These are phyloP conservation scores for Anableps anableps DNA, from an alignment of 2,797 vertebrate genomes.

Conservation along the genomic window DNA sequence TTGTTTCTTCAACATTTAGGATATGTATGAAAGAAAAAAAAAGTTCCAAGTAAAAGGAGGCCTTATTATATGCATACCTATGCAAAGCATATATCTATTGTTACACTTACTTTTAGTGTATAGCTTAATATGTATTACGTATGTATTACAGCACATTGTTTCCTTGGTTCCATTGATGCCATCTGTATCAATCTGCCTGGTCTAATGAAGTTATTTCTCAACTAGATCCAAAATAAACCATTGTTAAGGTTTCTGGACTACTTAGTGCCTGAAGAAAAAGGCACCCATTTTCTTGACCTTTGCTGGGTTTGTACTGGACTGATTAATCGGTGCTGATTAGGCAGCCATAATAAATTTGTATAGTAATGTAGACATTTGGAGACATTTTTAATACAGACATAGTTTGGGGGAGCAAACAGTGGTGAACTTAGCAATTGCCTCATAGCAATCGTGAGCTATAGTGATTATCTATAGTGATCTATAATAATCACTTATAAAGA, in stretches of 20 bases:
- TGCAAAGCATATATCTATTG: background rate
- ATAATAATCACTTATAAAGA: background rate
- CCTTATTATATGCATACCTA: background rate
- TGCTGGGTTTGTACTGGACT: background rate
- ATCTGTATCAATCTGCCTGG: background rate
- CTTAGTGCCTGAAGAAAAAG: background rate
- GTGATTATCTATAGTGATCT: too few species aligned
- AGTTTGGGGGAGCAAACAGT: background rate
- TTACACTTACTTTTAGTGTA: conserved; percentile 1
- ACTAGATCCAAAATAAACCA: background rate
- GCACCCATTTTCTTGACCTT: background rate
- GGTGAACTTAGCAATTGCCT: background rate
- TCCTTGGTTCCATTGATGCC: background rate
- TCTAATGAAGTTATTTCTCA: background rate
- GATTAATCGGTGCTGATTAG: background rate
- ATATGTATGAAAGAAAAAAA: conserved; percentile 11
- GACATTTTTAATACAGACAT: background rate
- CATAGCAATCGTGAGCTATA: too few species aligned
- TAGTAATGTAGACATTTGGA: background rate
- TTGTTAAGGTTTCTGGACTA: background rate
- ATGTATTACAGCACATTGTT: background rate
- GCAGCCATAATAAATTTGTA: too few species aligned
- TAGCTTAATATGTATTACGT: background rate
- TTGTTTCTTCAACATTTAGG: conserved; percentile 19
- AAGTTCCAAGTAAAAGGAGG: conserved; percentile 39